Evolutionary conservation across 2,113 vertebrate genomes (phyloP), one percentile per base, ranked within the genome.

Genomic region (Mustela lutreola): DNA sequence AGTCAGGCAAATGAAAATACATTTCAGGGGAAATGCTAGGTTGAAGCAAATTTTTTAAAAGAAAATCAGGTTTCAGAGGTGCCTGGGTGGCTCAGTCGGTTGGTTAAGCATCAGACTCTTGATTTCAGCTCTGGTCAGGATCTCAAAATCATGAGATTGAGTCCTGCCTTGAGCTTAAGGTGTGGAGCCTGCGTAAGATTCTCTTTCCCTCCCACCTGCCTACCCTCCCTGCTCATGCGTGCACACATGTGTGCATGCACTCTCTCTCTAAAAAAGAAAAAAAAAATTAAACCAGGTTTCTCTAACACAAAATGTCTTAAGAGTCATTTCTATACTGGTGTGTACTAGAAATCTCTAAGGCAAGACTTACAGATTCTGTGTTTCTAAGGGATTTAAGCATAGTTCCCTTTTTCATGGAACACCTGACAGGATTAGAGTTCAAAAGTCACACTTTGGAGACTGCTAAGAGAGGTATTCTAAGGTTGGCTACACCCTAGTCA

Each of bases 31-130:
- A 94, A 94, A 73, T 24, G 70, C 7, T 79, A 31, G 26, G 18
- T 88, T 87, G 79, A 95, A 93, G 76, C 82, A 45, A 78, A 11
- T 84, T 84, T 96, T 95, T 94, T 33, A 62, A 92, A 45, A 87
- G 50, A 93, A 82, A 89, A 80, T 63, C 36, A 42, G 4, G 18
- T 67, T 80, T 67, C 48, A 71, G 33, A n/a, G 67, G 1, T 0
- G 8, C 33, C 1, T 70, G 33, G 67, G 67, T 36, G 18, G 67
- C 67, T 70, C 8, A 70, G 7, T 21, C 3, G 2, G 33, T 70
- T 70, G 2, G 33, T 70, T 70, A 70, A 70, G 33, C 18, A 10
- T 21, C 3, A 0, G 8, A 19, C 18, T 70, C 67, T 21, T 10
- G 33, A 70, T 70, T n/a, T 36, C 67, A 10, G 67, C 16, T 70